These are phyloP conservation scores for Pandemis cinnamomeana DNA, from an alignment of 2,888 invertebrate genomes.

Conservation along the genomic window DNA sequence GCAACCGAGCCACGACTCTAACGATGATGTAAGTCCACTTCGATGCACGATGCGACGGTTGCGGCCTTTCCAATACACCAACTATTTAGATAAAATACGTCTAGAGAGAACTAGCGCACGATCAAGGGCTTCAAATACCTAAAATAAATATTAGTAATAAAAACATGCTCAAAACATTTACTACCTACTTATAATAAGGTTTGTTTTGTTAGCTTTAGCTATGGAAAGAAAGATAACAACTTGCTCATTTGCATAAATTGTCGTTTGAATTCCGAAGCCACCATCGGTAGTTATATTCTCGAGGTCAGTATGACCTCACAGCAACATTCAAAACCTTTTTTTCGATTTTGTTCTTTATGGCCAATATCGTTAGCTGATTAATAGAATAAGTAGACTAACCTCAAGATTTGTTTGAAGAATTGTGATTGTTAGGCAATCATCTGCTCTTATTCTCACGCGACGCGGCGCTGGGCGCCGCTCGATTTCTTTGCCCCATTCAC, in stretches of 20 bases:
- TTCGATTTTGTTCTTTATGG: background rate
- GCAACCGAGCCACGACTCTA: slow-evolving; percentile 48
- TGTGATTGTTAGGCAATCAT: slow-evolving; percentile 43
- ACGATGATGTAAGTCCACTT: slow-evolving; percentile 64
- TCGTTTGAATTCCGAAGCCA: slow-evolving; percentile 25
- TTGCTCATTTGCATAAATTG: slow-evolving; percentile 25
- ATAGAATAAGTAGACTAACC: slow-evolving; percentile 20
- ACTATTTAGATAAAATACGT: slow-evolving; percentile 1
- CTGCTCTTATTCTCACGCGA: slow-evolving; percentile 45
- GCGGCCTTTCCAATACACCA: slow-evolving; percentile 59
- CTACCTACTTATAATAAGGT: background rate
- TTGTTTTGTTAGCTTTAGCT: background rate
- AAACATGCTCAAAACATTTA: background rate
- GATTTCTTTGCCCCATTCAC: slow-evolving; percentile 60
- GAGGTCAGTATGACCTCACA: slow-evolving; percentile 29
- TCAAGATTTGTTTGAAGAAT: slow-evolving; percentile 32
- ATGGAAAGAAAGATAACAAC: slow-evolving; percentile 24
- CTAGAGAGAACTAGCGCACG: background rate
- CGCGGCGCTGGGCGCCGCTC: slow-evolving; percentile 41
- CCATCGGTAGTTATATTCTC: slow-evolving; percentile 17
- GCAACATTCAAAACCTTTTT: background rate
- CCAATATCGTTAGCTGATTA: background rate
- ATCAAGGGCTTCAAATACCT: background rate
- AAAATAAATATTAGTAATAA: too few species aligned
- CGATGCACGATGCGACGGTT: slow-evolving; percentile 47